phyloP scores from a whole-genome alignment of 2,113 vertebrate genomes.

The Amblyornis subalaris region DNA sequence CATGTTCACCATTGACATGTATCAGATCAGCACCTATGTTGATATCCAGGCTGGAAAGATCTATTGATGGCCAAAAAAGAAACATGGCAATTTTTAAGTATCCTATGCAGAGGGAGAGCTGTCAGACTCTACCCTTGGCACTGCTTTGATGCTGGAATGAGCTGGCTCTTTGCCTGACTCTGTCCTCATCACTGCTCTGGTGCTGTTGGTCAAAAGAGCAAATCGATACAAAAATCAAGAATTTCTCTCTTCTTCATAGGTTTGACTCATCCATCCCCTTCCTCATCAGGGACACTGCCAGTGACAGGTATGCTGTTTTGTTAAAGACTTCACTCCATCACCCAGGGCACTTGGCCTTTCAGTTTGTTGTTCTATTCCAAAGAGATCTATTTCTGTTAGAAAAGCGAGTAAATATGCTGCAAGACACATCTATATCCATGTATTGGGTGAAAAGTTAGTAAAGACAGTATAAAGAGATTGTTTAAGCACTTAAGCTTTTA shows the following conservation, averaged over 20 bases:
- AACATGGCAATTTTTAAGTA: background rate
- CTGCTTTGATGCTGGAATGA: background rate
- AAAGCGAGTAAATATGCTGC: background rate
- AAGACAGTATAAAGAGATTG: background rate
- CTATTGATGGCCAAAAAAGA: background rate
- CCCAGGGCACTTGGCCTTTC: background rate
- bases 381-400: background rate
- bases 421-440: background rate
- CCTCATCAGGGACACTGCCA: background rate
- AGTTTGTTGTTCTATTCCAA: background rate
- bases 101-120: background rate
- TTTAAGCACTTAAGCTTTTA: background rate
- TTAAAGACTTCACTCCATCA: background rate
- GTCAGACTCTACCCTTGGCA: background rate
- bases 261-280: background rate
- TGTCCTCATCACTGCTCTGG: background rate
- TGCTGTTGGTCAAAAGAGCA: background rate
- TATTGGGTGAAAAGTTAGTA: background rate
- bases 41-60: background rate
- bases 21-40: background rate
- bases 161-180: background rate
- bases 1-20: background rate
- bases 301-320: background rate
- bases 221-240: background rate
- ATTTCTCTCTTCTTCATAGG: constrained; percentile 12